Evolutionary conservation across 2,113 vertebrate genomes (phyloP).

Genomic region (Morone chrysops): DNA sequence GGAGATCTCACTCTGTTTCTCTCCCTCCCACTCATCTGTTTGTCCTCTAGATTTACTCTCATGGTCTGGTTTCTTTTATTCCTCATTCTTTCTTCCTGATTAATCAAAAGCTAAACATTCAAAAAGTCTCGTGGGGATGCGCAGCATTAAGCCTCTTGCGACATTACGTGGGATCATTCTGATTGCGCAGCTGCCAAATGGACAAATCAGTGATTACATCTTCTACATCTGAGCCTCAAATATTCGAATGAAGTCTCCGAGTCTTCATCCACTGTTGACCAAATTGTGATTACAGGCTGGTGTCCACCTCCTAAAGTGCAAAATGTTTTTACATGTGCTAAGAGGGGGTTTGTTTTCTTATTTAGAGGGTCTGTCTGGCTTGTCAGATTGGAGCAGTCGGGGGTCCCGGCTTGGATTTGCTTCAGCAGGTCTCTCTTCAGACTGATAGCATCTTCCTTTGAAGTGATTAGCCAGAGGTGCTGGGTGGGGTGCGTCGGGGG

Average conservation of each 20-base stretch:
- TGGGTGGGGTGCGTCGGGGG: conserved; percentile 62
- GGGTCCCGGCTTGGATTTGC: conserved; percentile 38
- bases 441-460: conserved; percentile 80
- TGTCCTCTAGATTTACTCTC: conserved; percentile 39
- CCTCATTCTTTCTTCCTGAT: conserved; percentile 25
- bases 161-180: not conserved
- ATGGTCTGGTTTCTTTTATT: conserved; percentile 52
- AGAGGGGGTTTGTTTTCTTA: conserved; percentile 11
- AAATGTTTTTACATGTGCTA: not conserved
- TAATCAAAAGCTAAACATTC: conserved; percentile 44
- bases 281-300: not conserved
- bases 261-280: not conserved
- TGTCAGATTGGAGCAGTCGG: conserved; percentile 41
- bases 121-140: conserved; percentile 5
- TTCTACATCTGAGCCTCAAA: not conserved
- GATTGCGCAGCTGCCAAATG: conserved; percentile 5
- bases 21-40: conserved; percentile 50
- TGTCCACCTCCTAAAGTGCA: conserved; percentile 4
- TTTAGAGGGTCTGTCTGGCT: conserved; percentile 20
- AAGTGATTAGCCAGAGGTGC: conserved; percentile 78
- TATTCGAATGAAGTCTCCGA: not conserved
- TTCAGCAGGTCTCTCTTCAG: conserved; percentile 36
- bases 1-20: conserved; percentile 35
- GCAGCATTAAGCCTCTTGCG: not conserved
- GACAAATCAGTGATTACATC: conserved; percentile 1